Base-by-base conservation (phyloP, 1,140 invertebrate genomes). In the Ceratina japonica region DNA sequence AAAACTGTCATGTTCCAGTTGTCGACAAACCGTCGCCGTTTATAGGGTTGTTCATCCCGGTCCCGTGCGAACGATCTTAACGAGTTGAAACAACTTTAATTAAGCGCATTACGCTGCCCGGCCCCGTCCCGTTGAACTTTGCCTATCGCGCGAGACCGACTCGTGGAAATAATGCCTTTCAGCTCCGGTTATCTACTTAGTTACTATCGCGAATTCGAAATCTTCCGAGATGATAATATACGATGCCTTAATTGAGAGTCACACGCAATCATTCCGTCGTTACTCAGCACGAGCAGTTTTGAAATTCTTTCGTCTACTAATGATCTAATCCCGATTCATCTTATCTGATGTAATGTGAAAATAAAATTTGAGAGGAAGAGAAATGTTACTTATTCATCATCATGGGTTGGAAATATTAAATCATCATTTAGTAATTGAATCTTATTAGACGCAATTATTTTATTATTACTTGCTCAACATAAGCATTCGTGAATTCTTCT, bases 11-110 rank as follows among this genome's bases (percentile, higher is more conserved):
- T 44, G 63, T 65, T 72, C 75, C 70, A 59, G 56, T 85, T 78
- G 79, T 71, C 79, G 66, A 56, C 63, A 49, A 68, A 69, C 74
- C 63, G 61, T 69, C 72, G 73, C 52, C 22, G 68, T 80, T 86
- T 79, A 82, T 81, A 81, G 87, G 89, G 88, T 89, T 91, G 90
- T 91, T 90, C 90, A 89, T 91, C 89, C 87, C 89, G 87, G 87
- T 86, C 89, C 87, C 89, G 87, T 86, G 88, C 79, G 87, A 88
- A 87, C 83, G 79, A 86, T 87, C 89, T 91, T 91, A 91, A 90
- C 90, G 87, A 91, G 90, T 91, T 90, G 89, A 91, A 91, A 91
- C 88, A 90, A 91, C 87, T 91, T 91, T 90, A 91, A 91, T 91
- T 91, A 89, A 90, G 88, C 86, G 84, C 86, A 88, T 91, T 90